These are phyloP conservation scores for Gila robusta DNA, from an alignment of 2,797 vertebrate genomes.

Conservation along the genomic window DNA sequence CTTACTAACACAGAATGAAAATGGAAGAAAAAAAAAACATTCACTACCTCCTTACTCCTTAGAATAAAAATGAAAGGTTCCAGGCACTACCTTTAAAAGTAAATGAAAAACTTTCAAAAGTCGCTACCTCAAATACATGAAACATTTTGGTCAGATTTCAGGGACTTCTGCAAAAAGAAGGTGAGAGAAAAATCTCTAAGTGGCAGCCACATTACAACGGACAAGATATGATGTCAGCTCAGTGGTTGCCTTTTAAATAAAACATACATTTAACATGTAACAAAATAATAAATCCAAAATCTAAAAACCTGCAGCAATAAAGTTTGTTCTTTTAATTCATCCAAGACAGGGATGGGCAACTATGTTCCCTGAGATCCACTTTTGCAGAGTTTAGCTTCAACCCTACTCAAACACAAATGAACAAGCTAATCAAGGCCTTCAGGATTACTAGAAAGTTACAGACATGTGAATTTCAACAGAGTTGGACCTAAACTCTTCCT, in stretches of 20 bases:
- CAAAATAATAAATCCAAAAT: not conserved
- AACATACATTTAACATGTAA: no score
- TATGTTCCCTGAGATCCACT: not conserved
- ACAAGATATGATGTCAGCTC: not conserved
- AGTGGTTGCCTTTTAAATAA: no score
- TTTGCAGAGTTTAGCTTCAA: not conserved
- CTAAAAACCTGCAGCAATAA: not conserved
- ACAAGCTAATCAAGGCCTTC: not conserved
- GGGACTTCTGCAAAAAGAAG: not conserved
- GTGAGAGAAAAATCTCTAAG: not conserved
- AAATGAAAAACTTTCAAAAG: not conserved
- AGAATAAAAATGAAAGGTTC: not conserved
- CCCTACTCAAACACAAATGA: not conserved
- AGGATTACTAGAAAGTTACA: not conserved
- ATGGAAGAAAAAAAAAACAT: not conserved
- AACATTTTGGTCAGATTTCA: not conserved
- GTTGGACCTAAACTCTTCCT: not conserved
- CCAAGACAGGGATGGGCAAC: not conserved
- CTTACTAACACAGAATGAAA: conserved; percentile 5
- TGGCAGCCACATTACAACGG: not conserved
- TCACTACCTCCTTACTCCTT: not conserved
- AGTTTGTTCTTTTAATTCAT: not conserved
- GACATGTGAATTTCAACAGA: not conserved
- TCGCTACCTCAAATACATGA: not conserved
- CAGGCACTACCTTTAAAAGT: not conserved